Evolutionary conservation across 2,888 invertebrate genomes (phyloP).

Genomic region (Electrophaes corylata): DNA sequence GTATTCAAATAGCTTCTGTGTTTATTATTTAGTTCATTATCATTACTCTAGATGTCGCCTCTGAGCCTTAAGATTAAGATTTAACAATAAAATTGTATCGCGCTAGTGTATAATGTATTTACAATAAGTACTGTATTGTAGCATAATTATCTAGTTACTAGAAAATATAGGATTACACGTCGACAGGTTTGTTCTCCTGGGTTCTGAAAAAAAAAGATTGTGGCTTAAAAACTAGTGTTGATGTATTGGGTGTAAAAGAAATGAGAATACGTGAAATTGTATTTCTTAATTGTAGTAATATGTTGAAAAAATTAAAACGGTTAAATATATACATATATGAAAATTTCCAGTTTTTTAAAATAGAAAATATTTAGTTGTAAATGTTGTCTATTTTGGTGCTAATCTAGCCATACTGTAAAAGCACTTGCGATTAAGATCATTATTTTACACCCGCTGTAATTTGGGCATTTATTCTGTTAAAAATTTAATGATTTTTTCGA

Average conservation of each 20-base stretch:
- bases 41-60: not conserved
- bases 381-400: slow-evolving; percentile 7
- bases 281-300: too few relatives aligned
- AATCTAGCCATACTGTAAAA: not conserved
- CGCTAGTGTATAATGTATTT: slow-evolving; percentile 23
- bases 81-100: slow-evolving; percentile 27
- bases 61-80: slow-evolving; percentile 11
- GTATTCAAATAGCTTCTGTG: too few relatives aligned
- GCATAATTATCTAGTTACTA: slow-evolving; percentile 1
- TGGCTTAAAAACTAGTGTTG: slow-evolving; percentile 8
- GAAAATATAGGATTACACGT: slow-evolving; percentile 43
- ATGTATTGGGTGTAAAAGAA: slow-evolving; percentile 6
- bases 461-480: slow-evolving; percentile 16
- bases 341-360: too few relatives aligned
- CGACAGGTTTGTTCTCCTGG: slow-evolving; percentile 53
- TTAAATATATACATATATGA: too few relatives aligned
- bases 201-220: slow-evolving; percentile 48
- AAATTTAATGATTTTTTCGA: slow-evolving; percentile 7
- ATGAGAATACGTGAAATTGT: not conserved
- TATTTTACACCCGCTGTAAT: not conserved
- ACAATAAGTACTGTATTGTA: slow-evolving; percentile 22
- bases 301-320: not conserved
- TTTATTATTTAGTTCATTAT: too few relatives aligned
- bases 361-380: not conserved
- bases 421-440: not conserved